Evolutionary conservation across 2,888 invertebrate genomes (phyloP), one percentile per base, ranked within the genome.

Genomic region (Callinectes sapidus): DNA sequence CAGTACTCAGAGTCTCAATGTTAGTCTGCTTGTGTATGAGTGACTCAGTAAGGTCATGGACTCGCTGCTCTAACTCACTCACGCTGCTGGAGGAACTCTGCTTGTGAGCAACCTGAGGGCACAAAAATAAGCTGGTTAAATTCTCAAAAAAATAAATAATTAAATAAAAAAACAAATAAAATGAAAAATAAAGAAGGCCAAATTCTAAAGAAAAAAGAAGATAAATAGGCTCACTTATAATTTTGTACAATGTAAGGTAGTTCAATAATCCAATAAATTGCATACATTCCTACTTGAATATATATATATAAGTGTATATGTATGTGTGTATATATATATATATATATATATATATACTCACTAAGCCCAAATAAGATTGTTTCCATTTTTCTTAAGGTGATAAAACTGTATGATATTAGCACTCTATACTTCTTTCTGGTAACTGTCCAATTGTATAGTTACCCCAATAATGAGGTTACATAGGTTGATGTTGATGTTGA

Each of bases 21-120:
- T 97, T 97, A 86, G 97, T 97, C 96, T 99, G 99, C 95, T 98
- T 98, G 95, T 97, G 97, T 92, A 98, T 97, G 66, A 99, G 96
- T 87, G 97, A 98, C 95, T 98, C 97, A 0, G 98, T 98, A 28
- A 98, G 96, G 1, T 96, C 95, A 92, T 96, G 95, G 2, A 96
- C 95, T 61, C 96, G 95, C 42, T 96, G 95, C 95, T 96, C 96
- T 87, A 96, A 95, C 95, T 96, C 96, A 88, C 95, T 95, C 94
- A 71, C 71, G 35, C 94, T 94, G 66, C 94, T 94, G n/a, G 91
- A 94, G 10, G 94, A 94, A 88, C 94, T 94, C 54, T 94, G 94
- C 42, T 94, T 94, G 90, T 94, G 94, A 35, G 94, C 94, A 16
- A 94, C 90, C 94, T 94, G 81, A 6, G 66, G 32, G 28, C 32